Evolutionary conservation across 2,888 invertebrate genomes (phyloP).

Genomic region (Mesorhabditis sp.): DNA sequence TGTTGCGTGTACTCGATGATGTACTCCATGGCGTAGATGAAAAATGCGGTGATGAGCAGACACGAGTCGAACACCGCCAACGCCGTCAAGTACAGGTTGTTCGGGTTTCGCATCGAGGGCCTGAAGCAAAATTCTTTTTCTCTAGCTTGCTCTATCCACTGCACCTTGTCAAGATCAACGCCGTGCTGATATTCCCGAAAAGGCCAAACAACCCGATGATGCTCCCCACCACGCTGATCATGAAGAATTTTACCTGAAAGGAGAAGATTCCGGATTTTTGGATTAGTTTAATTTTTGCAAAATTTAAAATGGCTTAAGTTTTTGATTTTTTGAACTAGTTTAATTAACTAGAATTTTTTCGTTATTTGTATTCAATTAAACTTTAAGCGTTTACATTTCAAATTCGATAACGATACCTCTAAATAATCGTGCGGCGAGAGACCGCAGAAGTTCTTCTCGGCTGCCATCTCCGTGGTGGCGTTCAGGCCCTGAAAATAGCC

Average conservation of each 20-base stretch:
- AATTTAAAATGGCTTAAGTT: not conserved
- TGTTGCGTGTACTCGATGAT: constrained; percentile 78
- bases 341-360: too few relatives aligned
- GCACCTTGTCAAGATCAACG: constrained; percentile 74
- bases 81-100: constrained; percentile 87
- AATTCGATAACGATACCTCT: constrained; percentile 18
- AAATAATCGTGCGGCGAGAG: constrained; percentile 44
- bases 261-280: not conserved
- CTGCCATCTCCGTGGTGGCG: constrained; percentile 18
- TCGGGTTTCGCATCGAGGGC: constrained; percentile 90
- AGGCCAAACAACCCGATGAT: constrained; percentile 78
- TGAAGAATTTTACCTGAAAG: constrained; percentile 43
- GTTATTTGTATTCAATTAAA: constrained; percentile 4
- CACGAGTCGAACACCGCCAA: constrained; percentile 88
- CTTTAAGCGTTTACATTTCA: too few relatives aligned
- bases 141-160: not conserved
- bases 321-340: not conserved
- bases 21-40: constrained; percentile 81
- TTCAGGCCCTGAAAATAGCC: constrained; percentile 14
- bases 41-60: constrained; percentile 76
- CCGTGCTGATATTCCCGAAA: constrained; percentile 82
- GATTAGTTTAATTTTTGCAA: not conserved
- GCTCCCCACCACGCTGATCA: constrained; percentile 63
- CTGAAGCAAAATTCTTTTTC: constrained; percentile 59
- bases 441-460: constrained; percentile 27